Conservation (phyloP, 2,888 invertebrate species). For the Melipona bicolor region DNA sequence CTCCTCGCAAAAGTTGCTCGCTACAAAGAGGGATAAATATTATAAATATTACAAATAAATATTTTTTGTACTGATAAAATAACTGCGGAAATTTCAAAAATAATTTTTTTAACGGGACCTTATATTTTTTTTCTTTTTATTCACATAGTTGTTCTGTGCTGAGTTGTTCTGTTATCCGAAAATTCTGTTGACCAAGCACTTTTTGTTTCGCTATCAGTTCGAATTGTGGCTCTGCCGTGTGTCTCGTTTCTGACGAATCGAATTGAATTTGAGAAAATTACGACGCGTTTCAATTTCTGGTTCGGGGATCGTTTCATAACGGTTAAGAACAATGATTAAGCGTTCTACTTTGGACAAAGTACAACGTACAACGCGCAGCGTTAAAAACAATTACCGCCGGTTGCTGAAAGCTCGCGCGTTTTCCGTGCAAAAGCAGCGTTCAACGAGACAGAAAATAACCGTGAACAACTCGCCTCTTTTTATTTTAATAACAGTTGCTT, state of each 20-base stretch:
- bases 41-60: too few species aligned
- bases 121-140: too few species aligned
- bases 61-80: too few species aligned
- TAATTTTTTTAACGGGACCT: too few species aligned
- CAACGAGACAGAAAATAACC: constrained; percentile 11
- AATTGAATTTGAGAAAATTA: background rate
- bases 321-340: background rate
- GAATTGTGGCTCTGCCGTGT: too few species aligned
- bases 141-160: too few species aligned
- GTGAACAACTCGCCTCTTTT: background rate
- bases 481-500: background rate
- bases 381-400: background rate
- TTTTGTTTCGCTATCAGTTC: too few species aligned
- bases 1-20: too few species aligned
- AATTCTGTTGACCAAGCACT: too few species aligned
- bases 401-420: background rate
- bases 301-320: background rate
- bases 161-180: too few species aligned
- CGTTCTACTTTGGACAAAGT: background rate
- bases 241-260: background rate
- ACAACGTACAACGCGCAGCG: background rate
- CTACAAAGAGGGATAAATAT: too few species aligned
- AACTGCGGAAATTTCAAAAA: too few species aligned
- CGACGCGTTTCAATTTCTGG: background rate
- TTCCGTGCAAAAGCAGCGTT: constrained; percentile 4